Evolutionary conservation across 2,888 invertebrate species (phyloP).

Genomic region (Strigamia transsilvanica): DNA sequence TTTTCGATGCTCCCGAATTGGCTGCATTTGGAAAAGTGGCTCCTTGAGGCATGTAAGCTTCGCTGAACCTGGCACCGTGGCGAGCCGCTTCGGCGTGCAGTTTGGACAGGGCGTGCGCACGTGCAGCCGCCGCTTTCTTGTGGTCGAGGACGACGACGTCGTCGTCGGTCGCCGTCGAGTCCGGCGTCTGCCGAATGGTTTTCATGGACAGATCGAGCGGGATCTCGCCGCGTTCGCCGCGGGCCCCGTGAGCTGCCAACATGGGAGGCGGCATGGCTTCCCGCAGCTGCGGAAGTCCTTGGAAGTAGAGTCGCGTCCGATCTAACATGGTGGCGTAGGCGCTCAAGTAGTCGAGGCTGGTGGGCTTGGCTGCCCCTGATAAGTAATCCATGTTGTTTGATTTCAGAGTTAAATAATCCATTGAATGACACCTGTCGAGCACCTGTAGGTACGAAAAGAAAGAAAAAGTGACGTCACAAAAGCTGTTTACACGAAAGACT

Average conservation of each 20-base stretch:
- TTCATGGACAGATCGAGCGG: conserved; percentile 89
- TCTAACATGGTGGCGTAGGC: conserved; percentile 55
- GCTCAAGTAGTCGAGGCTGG: conserved; percentile 54
- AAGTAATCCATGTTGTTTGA: conserved; percentile 53
- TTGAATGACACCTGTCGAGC: conserved; percentile 41
- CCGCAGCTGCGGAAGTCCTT: conserved; percentile 51
- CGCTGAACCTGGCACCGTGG: conserved; percentile 60
- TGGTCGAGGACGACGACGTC: conserved; percentile 58
- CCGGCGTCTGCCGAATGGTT: conserved; percentile 86
- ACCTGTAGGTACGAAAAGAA: conserved; percentile 5
- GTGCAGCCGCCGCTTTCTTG: conserved; percentile 57
- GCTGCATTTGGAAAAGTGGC: conserved; percentile 46
- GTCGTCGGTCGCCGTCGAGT: conserved; percentile 72
- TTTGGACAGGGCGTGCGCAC: conserved; percentile 51
- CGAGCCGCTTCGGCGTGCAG: conserved; percentile 53
- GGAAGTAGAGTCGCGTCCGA: conserved; percentile 55
- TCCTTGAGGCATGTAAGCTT: conserved; percentile 52
- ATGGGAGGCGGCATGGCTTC: conserved; percentile 1
- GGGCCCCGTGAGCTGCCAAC: neutral
- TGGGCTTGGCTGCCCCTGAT: conserved; percentile 50
- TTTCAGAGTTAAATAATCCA: conserved; percentile 54
- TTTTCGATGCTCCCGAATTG: neutral
- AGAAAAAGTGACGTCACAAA: conserved; percentile 13
- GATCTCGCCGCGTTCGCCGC: conserved; percentile 73
- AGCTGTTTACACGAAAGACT: neutral